Evolutionary conservation across 2,113 vertebrate species (phyloP).

Genomic region (Clarias macrocephalus): DNA sequence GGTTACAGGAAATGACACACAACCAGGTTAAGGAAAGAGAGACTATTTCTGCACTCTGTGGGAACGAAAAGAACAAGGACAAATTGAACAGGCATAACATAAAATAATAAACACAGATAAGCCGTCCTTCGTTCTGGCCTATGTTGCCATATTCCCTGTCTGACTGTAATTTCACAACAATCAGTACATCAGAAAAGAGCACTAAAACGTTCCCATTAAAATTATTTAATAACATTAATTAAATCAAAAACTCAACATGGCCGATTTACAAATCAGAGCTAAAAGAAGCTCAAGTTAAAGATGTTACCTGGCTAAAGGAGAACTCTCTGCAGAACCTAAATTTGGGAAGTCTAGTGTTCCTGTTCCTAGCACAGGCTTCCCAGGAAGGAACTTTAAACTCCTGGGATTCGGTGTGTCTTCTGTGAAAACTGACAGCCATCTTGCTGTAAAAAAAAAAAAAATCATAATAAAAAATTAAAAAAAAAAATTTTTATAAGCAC

Average conservation of each 20-base stretch:
- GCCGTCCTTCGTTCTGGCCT: not conserved
- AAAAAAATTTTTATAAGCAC: too few species aligned
- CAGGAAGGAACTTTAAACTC: constrained; percentile 79
- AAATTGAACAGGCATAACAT: constrained; percentile 8
- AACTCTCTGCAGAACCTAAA: constrained; percentile 66
- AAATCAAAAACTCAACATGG: not conserved
- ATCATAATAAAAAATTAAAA: not conserved
- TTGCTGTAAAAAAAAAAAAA: constrained; percentile 60
- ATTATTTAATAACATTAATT: not conserved
- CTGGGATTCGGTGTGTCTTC: constrained; percentile 80
- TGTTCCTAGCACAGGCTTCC: constrained; percentile 72
- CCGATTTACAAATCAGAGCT: not conserved
- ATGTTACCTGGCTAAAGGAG: constrained; percentile 73
- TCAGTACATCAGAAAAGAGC: not conserved
- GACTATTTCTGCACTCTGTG: not conserved
- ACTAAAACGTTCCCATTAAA: not conserved
- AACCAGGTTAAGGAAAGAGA: constrained; percentile 1
- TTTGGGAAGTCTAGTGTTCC: constrained; percentile 77
- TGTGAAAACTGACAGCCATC: constrained; percentile 72
- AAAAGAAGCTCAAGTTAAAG: not conserved
- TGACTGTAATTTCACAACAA: not conserved
- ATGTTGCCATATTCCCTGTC: not conserved
- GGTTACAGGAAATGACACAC: not conserved
- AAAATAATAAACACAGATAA: constrained; percentile 27
- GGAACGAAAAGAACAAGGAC: constrained; percentile 35